Conservation (phyloP, 2,888 invertebrate species). For the Erpobdella octoculata region DNA sequence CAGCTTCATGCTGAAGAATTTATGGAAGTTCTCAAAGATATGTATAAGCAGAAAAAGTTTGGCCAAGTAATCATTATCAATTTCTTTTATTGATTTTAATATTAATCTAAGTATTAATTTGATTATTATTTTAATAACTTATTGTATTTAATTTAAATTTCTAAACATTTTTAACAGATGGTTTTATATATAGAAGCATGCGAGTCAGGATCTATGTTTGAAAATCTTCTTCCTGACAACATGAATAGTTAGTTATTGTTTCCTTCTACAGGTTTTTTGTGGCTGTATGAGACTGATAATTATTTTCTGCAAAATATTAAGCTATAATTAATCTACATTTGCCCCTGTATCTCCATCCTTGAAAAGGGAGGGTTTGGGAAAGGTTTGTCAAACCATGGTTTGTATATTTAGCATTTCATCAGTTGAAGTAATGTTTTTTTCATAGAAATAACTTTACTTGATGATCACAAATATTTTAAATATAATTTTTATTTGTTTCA, state of each 20-base stretch:
- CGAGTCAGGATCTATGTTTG: conserved; percentile 61
- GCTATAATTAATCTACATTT: not conserved
- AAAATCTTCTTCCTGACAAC: conserved; percentile 54
- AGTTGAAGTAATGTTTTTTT: too few species aligned
- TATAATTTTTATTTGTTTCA: conserved; percentile 22
- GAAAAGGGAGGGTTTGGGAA: too few species aligned
- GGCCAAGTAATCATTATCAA: conserved; percentile 48
- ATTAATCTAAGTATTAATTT: not conserved
- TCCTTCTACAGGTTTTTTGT: not conserved
- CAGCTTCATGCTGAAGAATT: conserved; percentile 51
- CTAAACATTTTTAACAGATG: conserved; percentile 49
- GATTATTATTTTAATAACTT: not conserved
- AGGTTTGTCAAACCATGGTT: too few species aligned
- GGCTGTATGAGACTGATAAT: not conserved
- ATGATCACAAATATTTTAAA: too few species aligned
- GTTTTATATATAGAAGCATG: conserved; percentile 61
- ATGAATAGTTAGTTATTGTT: conserved; percentile 52
- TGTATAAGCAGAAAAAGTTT: conserved; percentile 54
- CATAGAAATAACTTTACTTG: too few species aligned
- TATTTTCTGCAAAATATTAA: not conserved
- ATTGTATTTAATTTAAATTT: not conserved
- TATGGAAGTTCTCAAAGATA: conserved; percentile 49
- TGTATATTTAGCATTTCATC: too few species aligned
- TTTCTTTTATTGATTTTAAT: not conserved
- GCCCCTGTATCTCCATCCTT: not conserved